Conservation (phyloP, 2,888 invertebrate genomes). For the Hydropsyche betteni region DNA sequence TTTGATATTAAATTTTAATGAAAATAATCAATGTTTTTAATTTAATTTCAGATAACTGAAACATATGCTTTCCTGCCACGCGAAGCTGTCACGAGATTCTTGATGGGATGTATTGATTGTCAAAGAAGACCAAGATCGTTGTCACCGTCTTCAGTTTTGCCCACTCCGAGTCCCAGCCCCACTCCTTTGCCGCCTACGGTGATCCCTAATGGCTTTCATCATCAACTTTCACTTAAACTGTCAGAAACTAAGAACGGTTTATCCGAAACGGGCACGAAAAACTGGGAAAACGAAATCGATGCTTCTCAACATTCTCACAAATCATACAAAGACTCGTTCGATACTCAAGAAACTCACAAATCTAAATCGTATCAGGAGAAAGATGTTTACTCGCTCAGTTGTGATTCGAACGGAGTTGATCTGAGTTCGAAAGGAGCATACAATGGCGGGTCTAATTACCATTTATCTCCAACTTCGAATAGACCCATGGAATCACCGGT, state of each 20-base stretch:
- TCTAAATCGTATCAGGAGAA: slow-evolving; percentile 32
- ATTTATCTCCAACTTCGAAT: slow-evolving; percentile 15
- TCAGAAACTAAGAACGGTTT: slow-evolving; percentile 58
- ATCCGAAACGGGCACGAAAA: slow-evolving; percentile 61
- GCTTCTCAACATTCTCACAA: slow-evolving; percentile 54
- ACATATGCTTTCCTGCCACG: slow-evolving; percentile 95
- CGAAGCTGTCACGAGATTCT: slow-evolving; percentile 95
- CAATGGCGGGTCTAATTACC: slow-evolving; percentile 30
- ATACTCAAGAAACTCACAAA: slow-evolving; percentile 35
- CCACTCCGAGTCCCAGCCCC: slow-evolving; percentile 64
- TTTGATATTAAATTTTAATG: no score
- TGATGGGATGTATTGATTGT: slow-evolving; percentile 94
- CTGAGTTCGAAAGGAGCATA: slow-evolving; percentile 28
- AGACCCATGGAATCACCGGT: slow-evolving; percentile 40
- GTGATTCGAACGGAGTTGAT: slow-evolving; percentile 43
- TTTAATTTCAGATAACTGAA: slow-evolving; percentile 87
- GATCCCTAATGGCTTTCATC: slow-evolving; percentile 57
- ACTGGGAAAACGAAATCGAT: slow-evolving; percentile 67
- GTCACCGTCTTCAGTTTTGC: slow-evolving; percentile 67
- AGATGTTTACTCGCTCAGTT: slow-evolving; percentile 36
- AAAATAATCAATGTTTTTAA: slow-evolving; percentile 43
- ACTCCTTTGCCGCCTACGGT: slow-evolving; percentile 55
- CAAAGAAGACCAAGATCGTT: slow-evolving; percentile 79
- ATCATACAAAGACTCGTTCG: slow-evolving; percentile 40
- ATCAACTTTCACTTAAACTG: slow-evolving; percentile 56